Evolutionary conservation across 2,888 invertebrate genomes (phyloP).

Genomic region (Pterostichus niger): DNA sequence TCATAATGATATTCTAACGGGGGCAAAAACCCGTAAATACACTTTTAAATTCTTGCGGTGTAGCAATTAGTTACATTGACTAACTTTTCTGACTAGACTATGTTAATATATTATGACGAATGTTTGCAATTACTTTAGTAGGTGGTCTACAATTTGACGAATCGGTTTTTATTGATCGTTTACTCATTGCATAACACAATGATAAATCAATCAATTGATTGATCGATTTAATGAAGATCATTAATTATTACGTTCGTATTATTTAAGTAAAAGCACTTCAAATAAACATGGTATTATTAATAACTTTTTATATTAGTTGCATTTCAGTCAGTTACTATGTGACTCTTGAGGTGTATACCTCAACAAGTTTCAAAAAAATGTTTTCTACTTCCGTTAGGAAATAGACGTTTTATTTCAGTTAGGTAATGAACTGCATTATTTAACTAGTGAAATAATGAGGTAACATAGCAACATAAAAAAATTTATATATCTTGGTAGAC

Average conservation of each 20-base stretch:
- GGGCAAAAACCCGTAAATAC: slow-evolving; percentile 13
- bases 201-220: slow-evolving; percentile 25
- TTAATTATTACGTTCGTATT: slow-evolving; percentile 5
- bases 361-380: too few species aligned
- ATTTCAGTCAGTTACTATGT: too few species aligned
- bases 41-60: slow-evolving; percentile 16
- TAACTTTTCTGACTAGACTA: slow-evolving; percentile 38
- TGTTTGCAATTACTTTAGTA: slow-evolving; percentile 24
- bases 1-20: slow-evolving; percentile 40
- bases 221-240: not conserved
- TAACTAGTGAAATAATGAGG: too few species aligned
- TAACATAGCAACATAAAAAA: too few species aligned
- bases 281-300: too few species aligned
- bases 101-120: slow-evolving; percentile 31
- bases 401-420: too few species aligned
- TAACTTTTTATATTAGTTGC: too few species aligned
- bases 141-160: slow-evolving; percentile 32
- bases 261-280: slow-evolving; percentile 1
- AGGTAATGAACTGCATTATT: too few species aligned
- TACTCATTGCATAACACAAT: not conserved
- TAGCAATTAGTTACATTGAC: slow-evolving; percentile 29
- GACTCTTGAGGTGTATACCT: too few species aligned
- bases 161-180: slow-evolving; percentile 5
- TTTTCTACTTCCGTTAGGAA: too few species aligned
- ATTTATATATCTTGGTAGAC: too few species aligned